These are phyloP conservation scores for Calypte anna DNA, from an alignment of 2,113 vertebrate genomes.

Conservation along the genomic window DNA sequence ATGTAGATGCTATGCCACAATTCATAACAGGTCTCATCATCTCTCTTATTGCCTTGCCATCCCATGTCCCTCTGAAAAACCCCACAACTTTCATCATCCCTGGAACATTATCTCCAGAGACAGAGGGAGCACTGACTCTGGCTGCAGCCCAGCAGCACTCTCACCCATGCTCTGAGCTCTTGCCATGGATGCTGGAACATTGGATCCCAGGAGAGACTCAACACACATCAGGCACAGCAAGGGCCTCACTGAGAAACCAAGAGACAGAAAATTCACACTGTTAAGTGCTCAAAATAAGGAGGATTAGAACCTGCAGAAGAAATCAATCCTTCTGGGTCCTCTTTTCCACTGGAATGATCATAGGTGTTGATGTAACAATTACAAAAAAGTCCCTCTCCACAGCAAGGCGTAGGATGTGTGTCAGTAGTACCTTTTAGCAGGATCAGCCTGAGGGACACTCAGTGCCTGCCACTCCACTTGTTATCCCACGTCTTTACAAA, in stretches of 20 bases:
- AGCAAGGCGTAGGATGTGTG: fast-evolving
- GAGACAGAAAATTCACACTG: not conserved
- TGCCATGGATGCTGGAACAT: not conserved
- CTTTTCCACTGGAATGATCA: fast-evolving
- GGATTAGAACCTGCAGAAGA: not conserved
- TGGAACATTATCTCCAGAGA: not conserved
- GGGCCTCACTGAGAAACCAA: not conserved
- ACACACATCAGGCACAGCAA: fast-evolving
- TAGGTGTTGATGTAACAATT: not conserved
- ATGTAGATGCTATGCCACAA: fast-evolving
- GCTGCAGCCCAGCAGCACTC: not conserved
- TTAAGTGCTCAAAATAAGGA: not conserved
- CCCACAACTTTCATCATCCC: not conserved
- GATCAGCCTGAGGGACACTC: not conserved
- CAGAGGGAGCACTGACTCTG: not conserved
- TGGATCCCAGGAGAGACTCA: not conserved
- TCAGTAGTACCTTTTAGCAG: not conserved
- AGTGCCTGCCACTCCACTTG: not conserved
- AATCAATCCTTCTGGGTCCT: not conserved
- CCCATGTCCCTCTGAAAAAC: not conserved
- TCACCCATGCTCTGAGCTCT: not conserved
- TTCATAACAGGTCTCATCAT: not conserved
- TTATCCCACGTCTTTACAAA: not conserved
- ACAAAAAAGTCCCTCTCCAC: not conserved
- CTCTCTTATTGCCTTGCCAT: not conserved